Base-by-base conservation (phyloP, 53 echinoderm and acorn worm species). In the Luidia sarsii region DNA sequence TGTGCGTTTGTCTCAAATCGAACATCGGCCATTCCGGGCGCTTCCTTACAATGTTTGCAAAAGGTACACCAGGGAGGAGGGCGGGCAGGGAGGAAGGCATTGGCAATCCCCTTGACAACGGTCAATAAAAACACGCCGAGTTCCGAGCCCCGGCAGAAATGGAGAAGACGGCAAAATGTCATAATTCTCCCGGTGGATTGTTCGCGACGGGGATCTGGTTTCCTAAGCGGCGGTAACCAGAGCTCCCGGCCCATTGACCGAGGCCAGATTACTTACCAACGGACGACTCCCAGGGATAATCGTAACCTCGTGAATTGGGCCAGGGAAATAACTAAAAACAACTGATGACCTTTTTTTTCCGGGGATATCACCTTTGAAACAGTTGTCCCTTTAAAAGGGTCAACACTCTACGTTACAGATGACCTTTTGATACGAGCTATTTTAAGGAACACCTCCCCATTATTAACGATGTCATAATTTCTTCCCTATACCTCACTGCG, bases 141-240 rank as follows among this genome's bases (percentile, higher is more conserved):
- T 22, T n/a, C 61, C 39, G 28, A 30, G 9, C 11, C 8, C n/a
- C n/a, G 25, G 45, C 77, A 60, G 46, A 45, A 77, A 77, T 60
- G 3, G 20, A 61, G 77, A 61, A 60, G 77, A 59, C 11, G 22
- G 32, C 19, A 61, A 77, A 77, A 77, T 77, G 61, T 77, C 77
- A 77, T 77, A 77, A 77, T 77, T 77, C 77, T 32, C 36, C 39
- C 41, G 59, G 39, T 34, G 45, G 57, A 77, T 77, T 77, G 77
- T 77, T 59, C 33, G 60, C 39, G 41, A 77, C 61, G 30, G 77
- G 32, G 62, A 77, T 77, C 62, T 16, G 29, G 77, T 77, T 77
- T 77, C 77, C 60, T 45, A n/a, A 4, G 1, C 46, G 77, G 41
- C 19, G 9, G 24, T 59, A 77, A 77, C 59, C 38, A 21, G 33